A percentile compares a stretch with the other conserved stretches of the same genome.
These are phyloP conservation scores for Hippocampus kuda DNA, from an alignment of 2,797 vertebrate species.

Conservation along the genomic window DNA sequence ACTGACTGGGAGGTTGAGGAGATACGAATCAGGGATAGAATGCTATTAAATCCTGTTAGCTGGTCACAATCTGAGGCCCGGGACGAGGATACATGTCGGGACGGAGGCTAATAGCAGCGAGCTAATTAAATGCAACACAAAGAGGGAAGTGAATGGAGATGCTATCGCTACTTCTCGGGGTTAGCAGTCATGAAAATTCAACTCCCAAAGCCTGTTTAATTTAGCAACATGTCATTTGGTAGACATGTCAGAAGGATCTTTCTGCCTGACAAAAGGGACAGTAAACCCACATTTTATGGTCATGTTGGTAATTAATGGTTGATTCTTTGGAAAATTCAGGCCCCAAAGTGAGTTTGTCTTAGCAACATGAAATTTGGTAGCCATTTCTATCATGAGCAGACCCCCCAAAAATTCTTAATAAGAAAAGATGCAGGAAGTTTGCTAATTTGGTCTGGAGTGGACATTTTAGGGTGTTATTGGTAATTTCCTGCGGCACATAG, in stretches of 20 bases:
- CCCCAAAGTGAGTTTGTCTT: too few relatives aligned
- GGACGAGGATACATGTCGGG: slow-evolving; percentile 20
- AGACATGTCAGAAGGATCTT: neutral
- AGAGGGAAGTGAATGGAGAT: slow-evolving; percentile 1
- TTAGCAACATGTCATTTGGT: neutral
- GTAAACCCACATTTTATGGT: neutral
- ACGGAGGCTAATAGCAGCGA: neutral
- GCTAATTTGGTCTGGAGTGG: too few relatives aligned
- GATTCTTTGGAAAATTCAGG: too few relatives aligned
- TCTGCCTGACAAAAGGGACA: neutral
- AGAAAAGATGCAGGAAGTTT: too few relatives aligned
- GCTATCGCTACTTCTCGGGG: neutral
- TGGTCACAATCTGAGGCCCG: slow-evolving; percentile 12
- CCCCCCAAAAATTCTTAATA: too few relatives aligned
- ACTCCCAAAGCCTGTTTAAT: neutral
- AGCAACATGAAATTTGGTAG: too few relatives aligned
- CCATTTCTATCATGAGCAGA: too few relatives aligned
- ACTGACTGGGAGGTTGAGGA: slow-evolving; percentile 32
- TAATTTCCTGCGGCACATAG: too few relatives aligned
- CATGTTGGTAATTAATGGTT: neutral
- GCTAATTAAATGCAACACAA: slow-evolving; percentile 14
- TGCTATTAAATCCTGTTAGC: slow-evolving; percentile 40
- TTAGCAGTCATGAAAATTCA: neutral
- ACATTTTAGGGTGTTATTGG: too few relatives aligned
- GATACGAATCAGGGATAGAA: slow-evolving; percentile 42